Base-by-base conservation (phyloP, 2,113 vertebrate species). In the Taxidea taxus region DNA sequence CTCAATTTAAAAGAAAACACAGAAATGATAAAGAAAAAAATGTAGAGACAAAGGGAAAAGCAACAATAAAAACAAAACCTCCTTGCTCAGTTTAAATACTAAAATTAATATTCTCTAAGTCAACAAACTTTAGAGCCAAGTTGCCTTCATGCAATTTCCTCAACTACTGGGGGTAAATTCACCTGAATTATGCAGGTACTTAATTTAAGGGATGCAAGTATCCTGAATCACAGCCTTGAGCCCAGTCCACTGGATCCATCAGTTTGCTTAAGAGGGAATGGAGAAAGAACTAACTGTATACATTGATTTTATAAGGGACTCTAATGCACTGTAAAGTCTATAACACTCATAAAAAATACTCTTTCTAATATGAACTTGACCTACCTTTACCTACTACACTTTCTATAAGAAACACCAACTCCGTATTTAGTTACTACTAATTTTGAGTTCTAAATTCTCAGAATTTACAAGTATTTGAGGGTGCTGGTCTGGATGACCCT, bases 401-500 rank as follows among this genome's bases (percentile, higher is more conserved):
- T 89, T 72, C 37, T 56, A 86, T 44, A 78, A 44, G 83, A 93
- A 91, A 74, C 14, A 87, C 11, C 74, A 68, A 85, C 39, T 47
- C 25, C 10, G 2, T 8, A 68, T 42, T 87, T 85, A 81, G n/a
- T 92, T 70, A 54, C 49, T n/a, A 81, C 31, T 49, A 68, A 80
- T 64, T 80, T 82, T 14, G 44, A 51, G 31, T 87, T 94, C 56
- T 14, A 37, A 51, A 27, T 87, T 94, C 56, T 87, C 39, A 82
- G 87, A 92, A 97, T 68, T 94, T 64, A 91, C 21, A 89, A 66
- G 37, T 13, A 47, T 94, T 87, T 27, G 27, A 47, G 16, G 60
- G 47, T 47, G 18, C 20, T 72, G 34, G 44, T 47, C 42, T 95
- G 88, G 29, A 81, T 51, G 78, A 66, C 5, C 3, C 18, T 47